These are phyloP conservation scores for Philotrypesis tridentata DNA, from an alignment of 1,140 invertebrate genomes.

Conservation along the genomic window DNA sequence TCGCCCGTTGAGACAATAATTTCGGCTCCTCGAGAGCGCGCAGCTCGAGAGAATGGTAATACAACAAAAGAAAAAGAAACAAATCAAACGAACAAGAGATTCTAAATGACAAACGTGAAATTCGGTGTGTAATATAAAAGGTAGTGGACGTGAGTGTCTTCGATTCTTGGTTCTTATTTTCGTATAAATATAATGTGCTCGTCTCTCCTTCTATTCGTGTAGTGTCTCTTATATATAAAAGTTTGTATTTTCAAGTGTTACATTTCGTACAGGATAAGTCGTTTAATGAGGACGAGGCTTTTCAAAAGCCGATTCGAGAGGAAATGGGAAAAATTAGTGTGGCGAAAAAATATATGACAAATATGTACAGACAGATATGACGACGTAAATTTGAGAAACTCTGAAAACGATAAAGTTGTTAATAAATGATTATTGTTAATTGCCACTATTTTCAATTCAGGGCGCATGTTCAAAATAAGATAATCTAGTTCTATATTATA, in stretches of 20 bases:
- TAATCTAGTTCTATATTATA: no score
- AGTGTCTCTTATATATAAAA: background rate
- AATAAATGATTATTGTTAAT: background rate
- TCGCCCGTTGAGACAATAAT: constrained; percentile 13
- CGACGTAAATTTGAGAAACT: background rate
- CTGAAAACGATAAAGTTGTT: background rate
- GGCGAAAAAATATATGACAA: background rate
- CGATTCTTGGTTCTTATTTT: background rate
- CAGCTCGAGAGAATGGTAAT: background rate
- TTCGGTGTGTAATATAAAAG: background rate
- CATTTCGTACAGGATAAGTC: background rate
- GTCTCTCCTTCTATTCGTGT: background rate
- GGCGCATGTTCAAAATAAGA: background rate
- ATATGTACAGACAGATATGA: background rate
- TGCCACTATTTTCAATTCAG: no score
- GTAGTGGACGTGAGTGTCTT: constrained; percentile 20
- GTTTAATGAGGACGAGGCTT: background rate
- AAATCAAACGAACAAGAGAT: constrained; percentile 8
- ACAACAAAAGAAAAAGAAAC: background rate
- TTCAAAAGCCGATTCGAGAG: background rate
- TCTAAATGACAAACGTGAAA: constrained; percentile 1
- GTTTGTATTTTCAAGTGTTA: background rate
- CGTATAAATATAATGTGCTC: background rate
- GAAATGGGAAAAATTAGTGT: background rate
- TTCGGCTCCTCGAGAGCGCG: constrained; percentile 6